Evolutionary conservation across 2,797 vertebrate genomes (phyloP).

Genomic region (Odontamblyopus rebecca): DNA sequence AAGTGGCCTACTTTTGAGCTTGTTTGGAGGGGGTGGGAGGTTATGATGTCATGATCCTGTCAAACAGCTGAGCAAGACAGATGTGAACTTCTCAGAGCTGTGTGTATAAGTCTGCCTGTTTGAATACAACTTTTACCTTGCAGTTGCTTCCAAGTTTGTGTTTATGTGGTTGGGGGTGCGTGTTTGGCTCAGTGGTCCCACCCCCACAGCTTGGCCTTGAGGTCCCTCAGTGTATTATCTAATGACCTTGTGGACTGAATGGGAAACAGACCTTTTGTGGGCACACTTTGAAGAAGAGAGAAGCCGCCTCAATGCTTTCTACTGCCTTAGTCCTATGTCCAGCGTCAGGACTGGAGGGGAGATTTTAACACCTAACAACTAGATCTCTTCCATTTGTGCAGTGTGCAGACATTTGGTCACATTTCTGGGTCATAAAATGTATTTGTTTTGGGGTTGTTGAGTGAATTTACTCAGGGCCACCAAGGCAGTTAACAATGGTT

Average conservation of each 20-base stretch:
- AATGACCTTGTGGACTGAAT: conserved; percentile 73
- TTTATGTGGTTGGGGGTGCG: conserved; percentile 30
- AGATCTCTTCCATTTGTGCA: conserved; percentile 31
- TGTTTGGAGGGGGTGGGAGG: conserved; percentile 25
- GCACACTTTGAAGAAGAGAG: conserved; percentile 48
- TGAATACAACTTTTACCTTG: conserved; percentile 22
- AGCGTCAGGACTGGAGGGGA: conserved; percentile 40
- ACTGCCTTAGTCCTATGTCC: conserved; percentile 56
- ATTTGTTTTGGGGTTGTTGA: background rate
- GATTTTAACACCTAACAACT: conserved; percentile 41
- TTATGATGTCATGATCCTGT: conserved; percentile 57
- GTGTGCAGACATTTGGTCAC: conserved; percentile 21
- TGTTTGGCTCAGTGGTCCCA: conserved; percentile 43
- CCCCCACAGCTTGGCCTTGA: conserved; percentile 64
- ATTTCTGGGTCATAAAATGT: conserved; percentile 1
- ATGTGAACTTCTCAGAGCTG: conserved; percentile 5
- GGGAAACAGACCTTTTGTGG: conserved; percentile 70
- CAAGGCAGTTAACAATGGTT: conserved; percentile 15
- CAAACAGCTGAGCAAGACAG: conserved; percentile 28
- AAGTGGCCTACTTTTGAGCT: conserved; percentile 27
- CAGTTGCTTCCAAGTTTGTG: conserved; percentile 36
- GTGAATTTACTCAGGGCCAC: conserved; percentile 3
- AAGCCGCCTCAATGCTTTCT: conserved; percentile 60
- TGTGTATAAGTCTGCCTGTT: conserved; percentile 27
- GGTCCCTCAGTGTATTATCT: conserved; percentile 67